These are phyloP conservation scores for Cuniculus paca DNA, from an alignment of 2,797 vertebrate genomes.

Conservation along the genomic window DNA sequence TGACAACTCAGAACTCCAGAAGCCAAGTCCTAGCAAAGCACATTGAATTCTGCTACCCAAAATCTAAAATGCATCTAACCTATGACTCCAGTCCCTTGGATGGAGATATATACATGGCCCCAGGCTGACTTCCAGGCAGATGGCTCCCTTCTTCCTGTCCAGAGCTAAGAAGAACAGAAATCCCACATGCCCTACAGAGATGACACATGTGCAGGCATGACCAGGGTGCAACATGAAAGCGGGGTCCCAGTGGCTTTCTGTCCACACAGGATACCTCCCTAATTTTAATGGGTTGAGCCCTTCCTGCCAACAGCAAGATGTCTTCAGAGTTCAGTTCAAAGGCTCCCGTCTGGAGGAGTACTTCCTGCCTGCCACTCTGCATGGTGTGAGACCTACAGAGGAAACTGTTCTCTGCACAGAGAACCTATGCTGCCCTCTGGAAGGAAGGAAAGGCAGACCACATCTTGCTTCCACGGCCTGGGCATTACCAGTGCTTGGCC, in stretches of 20 bases:
- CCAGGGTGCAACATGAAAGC: background rate
- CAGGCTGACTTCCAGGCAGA: background rate
- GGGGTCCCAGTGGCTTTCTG: too few relatives aligned
- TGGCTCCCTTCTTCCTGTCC: background rate
- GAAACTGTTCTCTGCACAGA: background rate
- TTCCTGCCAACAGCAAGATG: background rate
- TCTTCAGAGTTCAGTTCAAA: background rate
- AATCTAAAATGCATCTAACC: background rate
- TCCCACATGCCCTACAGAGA: fast-evolving
- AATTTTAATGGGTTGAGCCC: fast-evolving
- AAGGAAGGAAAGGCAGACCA: background rate
- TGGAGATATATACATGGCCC: background rate
- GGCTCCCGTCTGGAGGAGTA: background rate
- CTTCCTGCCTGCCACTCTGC: too few relatives aligned
- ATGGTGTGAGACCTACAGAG: background rate
- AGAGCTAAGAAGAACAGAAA: background rate
- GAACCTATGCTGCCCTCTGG: background rate
- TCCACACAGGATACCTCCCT: too few relatives aligned
- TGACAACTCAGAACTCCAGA: background rate
- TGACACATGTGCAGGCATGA: fast-evolving
- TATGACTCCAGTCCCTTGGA: background rate
- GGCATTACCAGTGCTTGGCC: background rate
- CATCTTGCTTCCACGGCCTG: background rate
- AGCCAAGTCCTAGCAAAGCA: background rate
- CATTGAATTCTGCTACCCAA: background rate